Base-by-base conservation (phyloP, 2,888 invertebrate genomes). In the Nemurella pictetii region DNA sequence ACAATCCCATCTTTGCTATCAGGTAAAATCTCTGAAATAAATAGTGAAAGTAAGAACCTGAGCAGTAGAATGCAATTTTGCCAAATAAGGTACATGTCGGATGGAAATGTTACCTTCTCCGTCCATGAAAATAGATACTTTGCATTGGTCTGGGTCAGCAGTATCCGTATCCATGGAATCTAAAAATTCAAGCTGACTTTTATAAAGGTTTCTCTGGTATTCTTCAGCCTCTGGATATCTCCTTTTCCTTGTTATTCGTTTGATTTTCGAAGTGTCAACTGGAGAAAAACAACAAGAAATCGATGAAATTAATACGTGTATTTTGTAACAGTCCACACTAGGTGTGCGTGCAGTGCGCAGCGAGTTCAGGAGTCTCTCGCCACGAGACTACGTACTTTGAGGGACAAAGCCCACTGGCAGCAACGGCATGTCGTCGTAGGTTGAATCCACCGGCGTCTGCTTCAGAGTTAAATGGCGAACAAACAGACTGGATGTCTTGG, bases 141-240 rank as follows among this genome's bases (percentile, higher is more conserved):
- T 55, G 55, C 55, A 55, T 55, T 55, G 75, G 4, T 75, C 75
- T 25, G 75, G 15, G 1, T 75, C 75, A 4, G 0, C 75, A 75
- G 28, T 25, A 4, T 75, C 75, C 26, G 28, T 25, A 12, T 75
- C 3, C 2, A 75, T 75, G 75, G 28, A 75, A 27, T 75, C 4
- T 9, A 28, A 26, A 7, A 20, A 28, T 27, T 75, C 27, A 7
- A 75, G 26, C 26, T 75, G 75, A 27, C 75, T 25, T 27, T 78
- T 78, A 30, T n/a, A 30, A 55, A 86, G 29, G 30, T 75, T 83
- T 29, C 85, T 77, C 73, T 86, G 86, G 78, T 86, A 86, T 32
- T 86, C 86, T 84, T 86, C 86, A n/a, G 86, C 86, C 55, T 86
- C 86, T 30, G 86, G 86, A 78, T 86, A 86, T 25, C 86, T 80